Percentiles rank a stretch among this genome's conserved stretches.
Conservation (phyloP, 2,888 invertebrate genomes). For the Crepidodera aurea region DNA sequence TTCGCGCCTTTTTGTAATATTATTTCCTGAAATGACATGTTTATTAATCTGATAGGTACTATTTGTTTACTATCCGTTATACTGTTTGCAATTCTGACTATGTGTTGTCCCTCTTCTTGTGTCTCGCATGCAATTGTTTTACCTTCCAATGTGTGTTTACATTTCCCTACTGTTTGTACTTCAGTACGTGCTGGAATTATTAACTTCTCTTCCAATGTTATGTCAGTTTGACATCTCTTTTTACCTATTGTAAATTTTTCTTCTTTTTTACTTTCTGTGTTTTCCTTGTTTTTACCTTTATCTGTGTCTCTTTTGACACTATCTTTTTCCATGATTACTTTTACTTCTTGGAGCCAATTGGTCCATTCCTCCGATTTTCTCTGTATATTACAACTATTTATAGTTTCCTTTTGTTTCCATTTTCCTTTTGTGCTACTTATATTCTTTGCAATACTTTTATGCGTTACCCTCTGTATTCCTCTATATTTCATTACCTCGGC, state of each 20-base stretch:
- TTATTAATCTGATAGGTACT: constrained; percentile 1
- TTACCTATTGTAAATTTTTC: no score
- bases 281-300: no score
- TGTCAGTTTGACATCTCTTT: no score
- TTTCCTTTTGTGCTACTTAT: no score
- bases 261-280: background rate
- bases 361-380: background rate
- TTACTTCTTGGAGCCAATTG: background rate
- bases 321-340: background rate
- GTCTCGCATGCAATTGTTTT: background rate
- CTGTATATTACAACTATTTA: background rate
- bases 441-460: background rate
- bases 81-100: background rate
- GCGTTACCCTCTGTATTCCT: background rate
- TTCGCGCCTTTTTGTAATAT: background rate
- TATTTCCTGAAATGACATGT: background rate
- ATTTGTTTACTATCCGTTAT: background rate
- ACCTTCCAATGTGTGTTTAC: background rate
- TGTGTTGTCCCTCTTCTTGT: background rate
- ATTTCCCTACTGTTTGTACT: background rate
- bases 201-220: background rate
- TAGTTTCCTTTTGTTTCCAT: background rate
- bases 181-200: background rate
- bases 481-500: background rate
- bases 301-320: no score